Base-by-base conservation (phyloP, 2,113 vertebrate species). In the Melanotaenia duboulayi region DNA sequence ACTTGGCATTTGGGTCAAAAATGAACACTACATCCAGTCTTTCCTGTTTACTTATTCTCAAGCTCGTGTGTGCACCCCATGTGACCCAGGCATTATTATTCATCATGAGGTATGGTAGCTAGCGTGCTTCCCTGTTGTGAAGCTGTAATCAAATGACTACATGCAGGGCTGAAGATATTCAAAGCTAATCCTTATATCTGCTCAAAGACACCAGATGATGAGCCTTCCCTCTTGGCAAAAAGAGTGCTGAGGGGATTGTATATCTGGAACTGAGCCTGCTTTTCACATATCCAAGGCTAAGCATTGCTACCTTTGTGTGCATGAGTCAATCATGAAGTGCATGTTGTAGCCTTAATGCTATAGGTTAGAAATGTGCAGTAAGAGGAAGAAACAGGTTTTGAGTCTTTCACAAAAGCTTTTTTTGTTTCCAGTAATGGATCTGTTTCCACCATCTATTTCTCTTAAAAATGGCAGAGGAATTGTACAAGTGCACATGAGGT, bases 151-250 rank as follows among this genome's bases (percentile, higher is more conserved):
- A 83, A 90, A 84, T 58, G 64, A 80, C 64, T 69, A 82, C 80
- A 89, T 10, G 70, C 71, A 42, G 73, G 58, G 75, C 59, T 62
- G 66, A 58, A 76, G 85, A 89, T 87, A 84, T 81, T 73, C 73
- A 75, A 82, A 76, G 51, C 67, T 81, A 86, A 92, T 89, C 89
- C 82, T 78, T 60, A 80, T 82, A 85, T 90, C 66, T 79, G 60
- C 61, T 90, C 65, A 82, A 63, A 90, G 89, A 84, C 59, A 24
- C 69, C 71, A 67, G 86, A 76, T 84, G 84, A 89, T 83, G 81
- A 81, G 72, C 76, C 71, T 74, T 80, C 74, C 80, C 72, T 80
- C 75, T 69, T 67, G 78, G 78, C 71, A 84, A 82, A 77, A 48
- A n/a, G 37, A 69, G 65, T 37, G 77, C 78, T 48, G 70, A 25